These are phyloP conservation scores for Dicycla oo DNA, from an alignment of 2,888 invertebrate species.

Conservation along the genomic window DNA sequence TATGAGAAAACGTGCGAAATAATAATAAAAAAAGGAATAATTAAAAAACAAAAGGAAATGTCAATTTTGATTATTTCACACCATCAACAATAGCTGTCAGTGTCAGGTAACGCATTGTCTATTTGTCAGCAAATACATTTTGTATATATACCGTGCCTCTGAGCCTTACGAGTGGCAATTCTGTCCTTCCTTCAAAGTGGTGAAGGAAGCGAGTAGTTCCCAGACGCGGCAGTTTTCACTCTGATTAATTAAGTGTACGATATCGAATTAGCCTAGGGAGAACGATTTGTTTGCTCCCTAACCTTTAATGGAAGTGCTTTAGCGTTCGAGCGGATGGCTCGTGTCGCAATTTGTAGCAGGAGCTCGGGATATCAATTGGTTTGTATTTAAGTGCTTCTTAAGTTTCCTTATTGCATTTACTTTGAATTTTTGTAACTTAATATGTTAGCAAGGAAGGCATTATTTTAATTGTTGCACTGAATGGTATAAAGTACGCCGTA, in stretches of 20 bases:
- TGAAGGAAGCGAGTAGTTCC: constrained; percentile 51
- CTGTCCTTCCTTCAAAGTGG: constrained; percentile 4
- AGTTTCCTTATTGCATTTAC: constrained; percentile 10
- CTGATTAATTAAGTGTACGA: constrained; percentile 76
- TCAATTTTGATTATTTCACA: too few relatives aligned
- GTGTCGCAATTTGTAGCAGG: constrained; percentile 29
- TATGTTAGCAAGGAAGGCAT: neutral
- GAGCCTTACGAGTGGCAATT: neutral
- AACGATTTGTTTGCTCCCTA: constrained; percentile 73
- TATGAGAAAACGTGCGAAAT: too few relatives aligned
- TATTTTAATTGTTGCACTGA: neutral
- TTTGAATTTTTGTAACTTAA: neutral
- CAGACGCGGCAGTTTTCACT: constrained; percentile 64
- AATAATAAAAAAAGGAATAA: too few relatives aligned
- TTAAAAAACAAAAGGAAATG: too few relatives aligned
- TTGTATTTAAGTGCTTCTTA: constrained; percentile 15
- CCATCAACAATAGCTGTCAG: too few relatives aligned
- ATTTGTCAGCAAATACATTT: too few relatives aligned
- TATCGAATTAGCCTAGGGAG: constrained; percentile 73
- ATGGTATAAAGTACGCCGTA: neutral
- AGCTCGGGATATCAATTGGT: constrained; percentile 22
- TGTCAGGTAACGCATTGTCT: too few relatives aligned
- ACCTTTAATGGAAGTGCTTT: constrained; percentile 68
- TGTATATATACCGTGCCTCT: too few relatives aligned
- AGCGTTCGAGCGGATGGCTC: constrained; percentile 42